A percentile compares a stretch with the other conserved stretches of the same genome.
Evolutionary conservation across 2,797 vertebrate genomes (phyloP).

Genomic region (Erethizon dorsatum): DNA sequence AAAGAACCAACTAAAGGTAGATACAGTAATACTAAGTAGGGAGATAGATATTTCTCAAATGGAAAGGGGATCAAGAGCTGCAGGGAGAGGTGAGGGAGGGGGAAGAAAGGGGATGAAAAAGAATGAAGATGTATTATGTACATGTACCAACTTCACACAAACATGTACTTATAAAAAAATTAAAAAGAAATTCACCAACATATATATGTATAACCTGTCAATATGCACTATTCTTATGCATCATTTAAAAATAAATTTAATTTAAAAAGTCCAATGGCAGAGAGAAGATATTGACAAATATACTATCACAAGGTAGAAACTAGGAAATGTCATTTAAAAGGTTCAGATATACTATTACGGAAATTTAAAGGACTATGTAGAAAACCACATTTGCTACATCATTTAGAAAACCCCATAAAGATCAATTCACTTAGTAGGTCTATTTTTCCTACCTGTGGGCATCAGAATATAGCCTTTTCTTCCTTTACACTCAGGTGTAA

Average conservation of each 20-base stretch:
- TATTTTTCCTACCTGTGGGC: neutral
- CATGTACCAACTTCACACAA: neutral
- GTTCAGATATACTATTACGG: neutral
- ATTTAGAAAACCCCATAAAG: slow-evolving; percentile 17
- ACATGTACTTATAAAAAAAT: neutral
- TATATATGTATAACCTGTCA: neutral
- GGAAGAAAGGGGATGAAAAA: neutral
- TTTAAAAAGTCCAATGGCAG: neutral
- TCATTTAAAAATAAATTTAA: neutral
- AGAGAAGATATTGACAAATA: slow-evolving; percentile 4
- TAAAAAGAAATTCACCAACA: neutral
- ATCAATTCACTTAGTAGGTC: slow-evolving; percentile 6
- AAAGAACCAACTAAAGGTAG: neutral
- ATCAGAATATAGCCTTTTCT: slow-evolving; percentile 37
- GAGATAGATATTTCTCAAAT: neutral
- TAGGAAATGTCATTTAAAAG: neutral
- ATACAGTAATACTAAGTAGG: neutral
- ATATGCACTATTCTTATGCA: neutral
- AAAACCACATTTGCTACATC: neutral
- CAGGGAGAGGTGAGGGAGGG: neutral
- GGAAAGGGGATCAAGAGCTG: neutral
- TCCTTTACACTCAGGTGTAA: neutral
- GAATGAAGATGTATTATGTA: neutral
- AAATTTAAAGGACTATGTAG: neutral
- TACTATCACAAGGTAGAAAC: neutral